Evolutionary conservation across 2,797 vertebrate species (phyloP).

Genomic region (Amphiprion clarkii): DNA sequence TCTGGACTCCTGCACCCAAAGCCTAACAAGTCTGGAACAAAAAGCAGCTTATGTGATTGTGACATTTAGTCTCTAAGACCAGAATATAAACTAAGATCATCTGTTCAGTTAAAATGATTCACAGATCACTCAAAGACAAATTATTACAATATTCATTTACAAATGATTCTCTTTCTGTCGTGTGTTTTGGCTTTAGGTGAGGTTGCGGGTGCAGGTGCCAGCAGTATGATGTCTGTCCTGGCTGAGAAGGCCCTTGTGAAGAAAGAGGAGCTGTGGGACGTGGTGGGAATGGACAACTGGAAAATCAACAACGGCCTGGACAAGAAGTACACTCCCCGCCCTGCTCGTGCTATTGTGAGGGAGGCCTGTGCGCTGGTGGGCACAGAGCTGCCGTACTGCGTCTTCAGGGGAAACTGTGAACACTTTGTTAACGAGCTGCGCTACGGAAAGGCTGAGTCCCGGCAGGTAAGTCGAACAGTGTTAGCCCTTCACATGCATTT

Average conservation of each 20-base stretch:
- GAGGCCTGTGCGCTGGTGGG: constrained; percentile 81
- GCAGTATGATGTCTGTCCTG: constrained; percentile 88
- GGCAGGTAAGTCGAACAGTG: constrained; percentile 79
- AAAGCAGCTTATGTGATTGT: background rate
- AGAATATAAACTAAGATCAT: background rate
- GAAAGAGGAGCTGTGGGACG: constrained; percentile 82
- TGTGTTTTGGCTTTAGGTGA: constrained; percentile 66
- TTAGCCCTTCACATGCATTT: background rate
- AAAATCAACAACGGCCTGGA: constrained; percentile 89
- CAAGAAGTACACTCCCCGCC: constrained; percentile 69
- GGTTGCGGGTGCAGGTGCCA: constrained; percentile 64
- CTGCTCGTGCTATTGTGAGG: constrained; percentile 71
- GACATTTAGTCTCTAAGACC: background rate
- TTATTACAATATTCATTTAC: background rate
- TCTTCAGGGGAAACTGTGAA: constrained; percentile 89
- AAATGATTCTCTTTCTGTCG: background rate
- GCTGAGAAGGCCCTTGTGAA: constrained; percentile 86
- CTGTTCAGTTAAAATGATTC: too few relatives aligned
- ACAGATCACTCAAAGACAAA: too few relatives aligned
- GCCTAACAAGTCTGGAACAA: background rate
- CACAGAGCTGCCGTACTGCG: constrained; percentile 79
- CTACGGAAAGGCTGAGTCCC: constrained; percentile 87
- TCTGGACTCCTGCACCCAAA: background rate
- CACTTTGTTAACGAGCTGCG: constrained; percentile 90
- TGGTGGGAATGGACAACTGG: constrained; percentile 82